Base-by-base conservation (phyloP, 2,113 vertebrate genomes). In the Cavia porcellus region DNA sequence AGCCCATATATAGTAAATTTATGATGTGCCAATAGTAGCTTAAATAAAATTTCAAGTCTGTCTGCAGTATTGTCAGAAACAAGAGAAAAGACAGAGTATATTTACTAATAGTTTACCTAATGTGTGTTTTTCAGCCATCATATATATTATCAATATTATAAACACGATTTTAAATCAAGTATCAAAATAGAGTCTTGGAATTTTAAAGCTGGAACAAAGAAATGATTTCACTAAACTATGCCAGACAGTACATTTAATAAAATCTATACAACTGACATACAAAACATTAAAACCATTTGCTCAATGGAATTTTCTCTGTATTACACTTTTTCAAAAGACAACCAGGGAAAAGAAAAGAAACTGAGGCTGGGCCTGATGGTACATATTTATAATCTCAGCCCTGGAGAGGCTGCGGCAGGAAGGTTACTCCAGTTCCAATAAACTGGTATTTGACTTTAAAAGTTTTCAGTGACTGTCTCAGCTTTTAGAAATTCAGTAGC, bases 141-240 rank as follows among this genome's bases (percentile, higher is more conserved):
- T 47, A 86, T 94, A 12, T 38, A 52, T 9, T 89, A 7, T 45
- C 32, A 72, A 35, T 72, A 89, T 92, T 91, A 89, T 45, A 92
- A 57, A 55, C 50, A 89, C 35, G 86, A 75, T 70, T 66, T 91
- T 47, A 86, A 97, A 70, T 13, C 50, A 86, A 82, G 32, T 17
- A 93, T 47, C 87, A 89, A 97, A 92, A 96, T 57, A 74, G 59
- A 94, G 94, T 82, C n/a, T 96, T 92, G 57, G 50, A 88, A 92
- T 52, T 91, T 77, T 61, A 93, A 80, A 90, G 35, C 15, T 94
- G 55, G 62, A 20, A 55, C 92, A 86, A 89, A 79, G 70, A 72
- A 79, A 94, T 50, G 32, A 1, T 74, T 96, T 86, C 42, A 88
- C 15, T 57, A 91, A 81, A 66, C 11, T 89, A n/a, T 68, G 80